Percentiles rank a stretch among this genome's conserved stretches.
These are phyloP conservation scores for Criorhina ranunculi DNA, from an alignment of 2,888 invertebrate species.

Conservation along the genomic window DNA sequence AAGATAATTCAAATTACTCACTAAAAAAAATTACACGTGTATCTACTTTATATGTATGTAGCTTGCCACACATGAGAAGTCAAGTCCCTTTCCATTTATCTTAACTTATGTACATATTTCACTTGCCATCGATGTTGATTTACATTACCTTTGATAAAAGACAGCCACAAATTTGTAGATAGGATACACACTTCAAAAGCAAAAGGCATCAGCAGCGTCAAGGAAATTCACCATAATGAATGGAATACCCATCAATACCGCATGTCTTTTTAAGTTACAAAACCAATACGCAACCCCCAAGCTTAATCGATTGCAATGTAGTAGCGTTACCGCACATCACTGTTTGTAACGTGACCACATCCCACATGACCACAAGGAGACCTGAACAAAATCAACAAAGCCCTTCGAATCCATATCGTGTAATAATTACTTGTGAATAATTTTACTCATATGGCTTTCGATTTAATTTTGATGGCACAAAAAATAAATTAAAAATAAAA, in stretches of 20 bases:
- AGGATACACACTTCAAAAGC: neutral
- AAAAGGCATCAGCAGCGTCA: neutral
- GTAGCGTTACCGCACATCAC: neutral
- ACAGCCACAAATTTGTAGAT: too few relatives aligned
- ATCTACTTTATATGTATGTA: neutral
- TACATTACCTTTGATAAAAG: neutral
- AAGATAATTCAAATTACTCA: too few relatives aligned
- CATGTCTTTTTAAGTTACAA: constrained; percentile 12
- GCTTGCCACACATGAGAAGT: too few relatives aligned
- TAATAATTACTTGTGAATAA: neutral
- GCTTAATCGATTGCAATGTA: constrained; percentile 3
- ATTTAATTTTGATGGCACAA: neutral
- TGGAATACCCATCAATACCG: neutral
- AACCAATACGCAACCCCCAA: constrained; percentile 3
- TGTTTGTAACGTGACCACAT: neutral
- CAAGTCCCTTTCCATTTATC: too few relatives aligned
- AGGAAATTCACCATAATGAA: constrained; percentile 2
- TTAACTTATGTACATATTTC: too few relatives aligned
- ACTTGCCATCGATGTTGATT: too few relatives aligned
- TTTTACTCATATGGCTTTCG: neutral
- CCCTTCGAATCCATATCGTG: neutral
- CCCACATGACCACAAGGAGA: neutral
- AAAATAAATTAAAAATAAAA: neutral
- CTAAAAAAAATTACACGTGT: too few relatives aligned
- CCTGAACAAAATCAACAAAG: neutral